Evolutionary conservation across 2,113 vertebrate genomes (phyloP), one percentile per base, ranked within the genome.

Genomic region (Tylochromis polylepis): DNA sequence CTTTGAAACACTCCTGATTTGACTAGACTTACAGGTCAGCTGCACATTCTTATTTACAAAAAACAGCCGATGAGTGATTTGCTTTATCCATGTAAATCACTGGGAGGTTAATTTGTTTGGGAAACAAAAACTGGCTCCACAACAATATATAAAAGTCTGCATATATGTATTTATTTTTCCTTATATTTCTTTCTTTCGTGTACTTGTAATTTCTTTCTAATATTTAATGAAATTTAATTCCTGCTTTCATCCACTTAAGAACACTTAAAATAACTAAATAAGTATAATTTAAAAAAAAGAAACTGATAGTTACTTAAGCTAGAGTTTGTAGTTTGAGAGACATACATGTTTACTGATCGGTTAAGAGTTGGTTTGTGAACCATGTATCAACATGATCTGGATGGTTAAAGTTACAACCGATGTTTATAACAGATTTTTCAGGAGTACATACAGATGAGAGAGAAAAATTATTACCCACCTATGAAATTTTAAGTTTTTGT

Each of bases 121-220:
- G 3, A 29, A 75, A 49, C 9, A 31, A 49, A 49, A 51, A 20
- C 38, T 43, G 12, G 12, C 65, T 70, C 3, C 9, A 75, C 24
- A 43, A 70, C 38, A 43, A 70, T 24, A 24, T 41, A 70, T 24
- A 15, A 43, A 43, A 10, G 36, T 43, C 65, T 70, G 38, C 8
- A 24, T 22, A 67, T 41, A 67, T 41, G 34, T 14, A 67, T 67
- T 67, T 67, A 46, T 72, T 11, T 72, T 27, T 11, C 41, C 5
- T 72, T 27, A 9, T 18, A 18, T 14, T 22, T 65, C 20, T 46
- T 70, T 18, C 67, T 72, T 46, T 4, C 14, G 11, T 72, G 16
- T 72, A 27, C 1, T 46, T 72, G 67, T 41, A 72, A 16, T 46
- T 72, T 0, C 0, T 27, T 72, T 70, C 65, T 43, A 43, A 43